Evolutionary conservation across 2,888 invertebrate genomes (phyloP).

Genomic region (Ophion slaviceki): DNA sequence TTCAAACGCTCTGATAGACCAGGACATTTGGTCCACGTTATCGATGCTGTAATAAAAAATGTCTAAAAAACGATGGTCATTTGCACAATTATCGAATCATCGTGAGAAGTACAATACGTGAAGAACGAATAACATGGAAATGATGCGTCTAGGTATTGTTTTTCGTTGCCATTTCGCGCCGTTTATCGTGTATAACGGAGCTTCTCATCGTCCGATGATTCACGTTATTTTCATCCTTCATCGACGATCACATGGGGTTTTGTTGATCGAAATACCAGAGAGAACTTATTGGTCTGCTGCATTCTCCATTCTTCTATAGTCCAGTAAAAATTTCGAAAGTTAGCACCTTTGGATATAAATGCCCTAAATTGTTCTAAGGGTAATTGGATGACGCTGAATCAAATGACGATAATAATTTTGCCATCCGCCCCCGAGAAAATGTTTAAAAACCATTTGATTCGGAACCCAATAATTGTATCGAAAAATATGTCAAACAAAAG

Average conservation of each 20-base stretch:
- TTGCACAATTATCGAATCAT: background rate
- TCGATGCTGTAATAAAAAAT: too few species aligned
- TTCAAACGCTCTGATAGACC: too few species aligned
- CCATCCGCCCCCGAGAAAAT: too few species aligned
- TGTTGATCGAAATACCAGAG: background rate
- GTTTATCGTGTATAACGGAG: background rate
- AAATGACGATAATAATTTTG: too few species aligned
- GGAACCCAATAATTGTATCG: too few species aligned
- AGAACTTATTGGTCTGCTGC: background rate
- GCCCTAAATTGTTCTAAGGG: too few species aligned
- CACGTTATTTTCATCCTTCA: slow-evolving; percentile 12
- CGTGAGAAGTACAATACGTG: background rate
- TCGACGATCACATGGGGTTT: background rate
- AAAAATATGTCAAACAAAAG: too few species aligned
- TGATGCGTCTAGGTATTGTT: background rate
- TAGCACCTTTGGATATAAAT: too few species aligned
- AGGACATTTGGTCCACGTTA: too few species aligned
- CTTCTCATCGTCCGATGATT: slow-evolving; percentile 15
- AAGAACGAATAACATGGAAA: background rate
- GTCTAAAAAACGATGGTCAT: background rate
- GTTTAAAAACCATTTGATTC: too few species aligned
- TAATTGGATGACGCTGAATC: too few species aligned
- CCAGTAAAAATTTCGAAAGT: too few species aligned
- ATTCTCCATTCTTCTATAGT: background rate
- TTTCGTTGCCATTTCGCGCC: background rate